Percentiles rank a stretch among this genome's conserved stretches.
phyloP scores from a whole-genome alignment of 2,113 vertebrate species.

The Anser brachyrhynchus region DNA sequence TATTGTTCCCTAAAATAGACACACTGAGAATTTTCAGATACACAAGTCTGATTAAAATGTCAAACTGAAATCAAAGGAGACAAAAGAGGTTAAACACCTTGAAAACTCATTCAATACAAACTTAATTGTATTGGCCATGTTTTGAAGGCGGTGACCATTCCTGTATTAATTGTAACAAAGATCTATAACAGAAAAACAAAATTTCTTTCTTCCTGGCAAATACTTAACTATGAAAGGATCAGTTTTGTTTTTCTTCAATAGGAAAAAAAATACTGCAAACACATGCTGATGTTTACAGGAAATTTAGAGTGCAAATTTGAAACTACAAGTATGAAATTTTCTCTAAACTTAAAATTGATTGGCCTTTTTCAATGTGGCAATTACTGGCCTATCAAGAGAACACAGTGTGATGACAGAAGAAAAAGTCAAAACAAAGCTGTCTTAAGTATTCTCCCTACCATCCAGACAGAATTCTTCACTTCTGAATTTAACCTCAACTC shows the following conservation, averaged over 20 bases:
- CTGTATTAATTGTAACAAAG: not conserved
- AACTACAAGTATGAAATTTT: not conserved
- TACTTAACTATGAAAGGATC: not conserved
- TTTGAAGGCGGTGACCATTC: not conserved
- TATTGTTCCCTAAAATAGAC: not conserved
- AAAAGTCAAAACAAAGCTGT: not conserved
- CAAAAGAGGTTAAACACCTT: not conserved
- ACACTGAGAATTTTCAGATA: not conserved
- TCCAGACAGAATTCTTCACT: not conserved
- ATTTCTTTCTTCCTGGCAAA: no score
- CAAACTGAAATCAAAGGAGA: not conserved
- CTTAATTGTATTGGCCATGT: not conserved
- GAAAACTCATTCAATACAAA: not conserved
- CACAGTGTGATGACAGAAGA: not conserved
- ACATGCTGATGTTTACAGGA: not conserved
- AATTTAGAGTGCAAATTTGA: not conserved
- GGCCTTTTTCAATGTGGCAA: not conserved
- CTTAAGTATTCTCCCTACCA: not conserved
- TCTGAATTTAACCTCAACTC: not conserved
- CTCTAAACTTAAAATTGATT: not conserved
- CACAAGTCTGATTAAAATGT: not conserved
- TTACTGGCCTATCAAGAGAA: not conserved
- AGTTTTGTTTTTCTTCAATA: not conserved
- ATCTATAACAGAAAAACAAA: not conserved
- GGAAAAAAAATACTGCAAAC: not conserved